Evolutionary conservation across 2,797 vertebrate genomes (phyloP).

Genomic region (Linurgus olivaceus): DNA sequence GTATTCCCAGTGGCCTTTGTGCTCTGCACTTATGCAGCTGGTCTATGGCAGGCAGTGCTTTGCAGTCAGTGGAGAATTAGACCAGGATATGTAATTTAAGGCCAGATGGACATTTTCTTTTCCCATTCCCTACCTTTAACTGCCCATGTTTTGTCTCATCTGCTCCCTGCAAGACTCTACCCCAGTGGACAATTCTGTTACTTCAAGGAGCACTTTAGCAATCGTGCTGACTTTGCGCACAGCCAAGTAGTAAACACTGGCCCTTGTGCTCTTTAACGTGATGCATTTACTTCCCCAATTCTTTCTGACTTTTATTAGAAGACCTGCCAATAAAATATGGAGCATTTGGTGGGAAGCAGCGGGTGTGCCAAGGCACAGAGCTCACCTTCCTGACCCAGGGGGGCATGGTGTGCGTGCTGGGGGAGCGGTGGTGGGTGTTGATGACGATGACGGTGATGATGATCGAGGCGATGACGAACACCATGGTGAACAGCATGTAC

Average conservation of each 20-base stretch:
- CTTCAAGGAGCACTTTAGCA: not conserved
- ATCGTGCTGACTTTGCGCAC: not conserved
- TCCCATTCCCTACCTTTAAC: not conserved
- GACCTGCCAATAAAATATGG: not conserved
- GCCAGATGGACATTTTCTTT: not conserved
- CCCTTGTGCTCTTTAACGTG: not conserved
- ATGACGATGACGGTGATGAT: slow-evolving; percentile 96
- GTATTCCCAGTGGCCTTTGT: not conserved
- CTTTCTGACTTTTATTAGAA: slow-evolving; percentile 14
- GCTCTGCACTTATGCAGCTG: not conserved
- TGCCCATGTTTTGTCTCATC: not conserved
- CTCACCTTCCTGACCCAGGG: slow-evolving; percentile 92
- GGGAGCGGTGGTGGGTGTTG: slow-evolving; percentile 95
- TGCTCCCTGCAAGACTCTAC: not conserved
- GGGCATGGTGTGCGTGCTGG: slow-evolving; percentile 94
- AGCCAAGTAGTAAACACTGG: not conserved
- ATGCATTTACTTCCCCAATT: not conserved
- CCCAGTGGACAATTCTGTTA: not conserved
- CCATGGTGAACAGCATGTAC: slow-evolving; percentile 99
- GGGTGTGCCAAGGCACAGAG: not conserved
- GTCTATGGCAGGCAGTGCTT: not conserved
- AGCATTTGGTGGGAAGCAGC: not conserved
- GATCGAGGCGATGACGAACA: slow-evolving; percentile 95
- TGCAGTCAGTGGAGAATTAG: not conserved
- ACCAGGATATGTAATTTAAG: not conserved